phyloP scores from a whole-genome alignment of 2,888 invertebrate genomes.

The Drosophila leonis region DNA sequence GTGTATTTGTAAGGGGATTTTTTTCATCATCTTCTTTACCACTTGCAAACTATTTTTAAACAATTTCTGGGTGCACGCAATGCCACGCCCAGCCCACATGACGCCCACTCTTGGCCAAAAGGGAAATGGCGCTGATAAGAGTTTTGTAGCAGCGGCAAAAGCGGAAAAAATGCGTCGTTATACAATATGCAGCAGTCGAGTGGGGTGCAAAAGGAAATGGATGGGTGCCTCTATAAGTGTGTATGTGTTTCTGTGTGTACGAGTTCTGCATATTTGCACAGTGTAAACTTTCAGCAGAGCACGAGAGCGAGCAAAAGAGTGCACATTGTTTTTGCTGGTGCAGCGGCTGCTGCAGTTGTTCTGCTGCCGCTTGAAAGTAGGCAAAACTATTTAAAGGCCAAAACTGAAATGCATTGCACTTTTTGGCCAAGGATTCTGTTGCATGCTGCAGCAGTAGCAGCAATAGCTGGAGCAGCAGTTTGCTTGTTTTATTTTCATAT shows the following conservation, averaged over 20 bases:
- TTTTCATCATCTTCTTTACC: constrained; percentile 57
- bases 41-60: constrained; percentile 69
- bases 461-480: constrained; percentile 12
- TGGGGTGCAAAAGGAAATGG: constrained; percentile 42
- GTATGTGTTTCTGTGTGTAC: constrained; percentile 18
- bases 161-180: constrained; percentile 57
- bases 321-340: constrained; percentile 52
- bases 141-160: constrained; percentile 60
- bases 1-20: constrained; percentile 31
- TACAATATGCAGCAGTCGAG: constrained; percentile 60
- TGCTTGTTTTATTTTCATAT: constrained; percentile 65
- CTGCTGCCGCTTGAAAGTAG: constrained; percentile 47
- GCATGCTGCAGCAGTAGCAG: constrained; percentile 19
- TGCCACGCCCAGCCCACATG: constrained; percentile 31
- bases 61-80: constrained; percentile 63
- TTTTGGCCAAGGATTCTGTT: constrained; percentile 55
- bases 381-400: constrained; percentile 68
- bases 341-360: constrained; percentile 17
- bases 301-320: constrained; percentile 9
- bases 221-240: constrained; percentile 36
- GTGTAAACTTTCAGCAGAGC: constrained; percentile 54
- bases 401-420: constrained; percentile 55
- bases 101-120: constrained; percentile 58
- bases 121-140: constrained; percentile 71
- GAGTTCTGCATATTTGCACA: constrained; percentile 59